A percentile compares a stretch with the other conserved stretches of the same genome.
phyloP scores from a whole-genome alignment of 2,888 invertebrate genomes.

The Chrysolina oricalcia region DNA sequence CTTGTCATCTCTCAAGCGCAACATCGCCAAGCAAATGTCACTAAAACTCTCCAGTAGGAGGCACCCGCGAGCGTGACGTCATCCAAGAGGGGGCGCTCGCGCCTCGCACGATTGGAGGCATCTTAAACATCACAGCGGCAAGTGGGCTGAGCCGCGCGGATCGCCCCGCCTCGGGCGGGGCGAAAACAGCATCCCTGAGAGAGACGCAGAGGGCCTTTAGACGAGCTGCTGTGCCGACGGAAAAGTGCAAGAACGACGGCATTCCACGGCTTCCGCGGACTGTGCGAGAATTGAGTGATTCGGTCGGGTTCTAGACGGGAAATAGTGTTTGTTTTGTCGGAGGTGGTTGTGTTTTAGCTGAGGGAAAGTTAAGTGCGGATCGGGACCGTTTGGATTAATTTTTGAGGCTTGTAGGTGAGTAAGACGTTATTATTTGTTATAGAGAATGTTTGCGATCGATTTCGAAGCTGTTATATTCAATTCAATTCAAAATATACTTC shows the following conservation, averaged over 20 bases:
- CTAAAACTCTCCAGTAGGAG: conserved; percentile 42
- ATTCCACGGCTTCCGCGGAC: conserved; percentile 44
- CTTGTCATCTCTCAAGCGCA: neutral
- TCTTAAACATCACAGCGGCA: conserved; percentile 44
- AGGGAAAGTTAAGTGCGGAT: too few relatives aligned
- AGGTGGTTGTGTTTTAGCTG: conserved; percentile 25
- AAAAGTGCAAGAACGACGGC: conserved; percentile 59
- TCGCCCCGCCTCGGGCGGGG: conserved; percentile 61
- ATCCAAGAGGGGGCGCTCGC: conserved; percentile 36
- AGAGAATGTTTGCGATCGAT: too few relatives aligned
- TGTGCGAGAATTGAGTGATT: conserved; percentile 41
- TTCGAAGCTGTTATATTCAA: too few relatives aligned
- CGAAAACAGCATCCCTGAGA: conserved; percentile 69
- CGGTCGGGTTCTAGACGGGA: conserved; percentile 5
- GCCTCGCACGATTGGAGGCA: conserved; percentile 52
- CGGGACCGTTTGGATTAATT: neutral
- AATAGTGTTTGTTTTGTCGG: conserved; percentile 36
- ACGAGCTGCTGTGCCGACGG: conserved; percentile 66
- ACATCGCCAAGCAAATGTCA: conserved; percentile 39
- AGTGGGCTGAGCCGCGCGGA: conserved; percentile 61
- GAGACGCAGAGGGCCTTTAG: conserved; percentile 63
- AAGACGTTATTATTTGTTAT: too few relatives aligned
- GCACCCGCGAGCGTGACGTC: conserved; percentile 25
- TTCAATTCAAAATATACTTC: too few relatives aligned
- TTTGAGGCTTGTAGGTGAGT: neutral